Base-by-base conservation (phyloP, 2,888 invertebrate species). In the Galerucella pusilla region DNA sequence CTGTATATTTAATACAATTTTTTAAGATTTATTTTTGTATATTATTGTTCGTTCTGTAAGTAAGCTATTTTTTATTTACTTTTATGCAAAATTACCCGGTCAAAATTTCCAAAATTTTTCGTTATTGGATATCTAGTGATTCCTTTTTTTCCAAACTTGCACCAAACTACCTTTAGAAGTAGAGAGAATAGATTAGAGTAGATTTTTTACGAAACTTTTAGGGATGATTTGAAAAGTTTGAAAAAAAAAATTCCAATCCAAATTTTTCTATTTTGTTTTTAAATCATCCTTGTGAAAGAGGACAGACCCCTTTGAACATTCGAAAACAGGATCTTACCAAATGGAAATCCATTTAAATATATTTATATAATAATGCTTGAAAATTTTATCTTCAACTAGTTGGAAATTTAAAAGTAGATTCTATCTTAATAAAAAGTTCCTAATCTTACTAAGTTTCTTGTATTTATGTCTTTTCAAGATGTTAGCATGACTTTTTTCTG, bases 121-220 rank as follows among this genome's bases (percentile, higher is more conserved):
- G 57, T 9, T 57, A 10, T n/a, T 7, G n/a, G n/a, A 57, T 10
- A 46, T 46, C 60, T 68, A 68, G 71, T 75, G 71, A 75, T 75
- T 71, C 75, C 64, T 63, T 59, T 64, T 59, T 35, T 64, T 63
- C 75, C 75, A 59, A 20, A 71, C 57, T 46, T 65, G 64, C 68
- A 71, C 75, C 75, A 68, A 66, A 67, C 64, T 60, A 71, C 68
- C 68, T 71, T 63, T 70, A 74, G 74, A 54, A 46, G 49, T 74
- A 74, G 75, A 68, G 75, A 68, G 45, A 42, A 35, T 28, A 52
- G 63, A 46, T 5, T 72, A 71, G 72, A 45, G 20, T 74, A 74
- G 74, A 46, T 64, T 54, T 52, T 68, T 73, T n/a, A 42, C 25
- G 16, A 54, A 28, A 25, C 4, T 49, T 49, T 46, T 49, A 54